phyloP scores from a whole-genome alignment of 2,113 vertebrate species.

The Mesitornis unicolor region DNA sequence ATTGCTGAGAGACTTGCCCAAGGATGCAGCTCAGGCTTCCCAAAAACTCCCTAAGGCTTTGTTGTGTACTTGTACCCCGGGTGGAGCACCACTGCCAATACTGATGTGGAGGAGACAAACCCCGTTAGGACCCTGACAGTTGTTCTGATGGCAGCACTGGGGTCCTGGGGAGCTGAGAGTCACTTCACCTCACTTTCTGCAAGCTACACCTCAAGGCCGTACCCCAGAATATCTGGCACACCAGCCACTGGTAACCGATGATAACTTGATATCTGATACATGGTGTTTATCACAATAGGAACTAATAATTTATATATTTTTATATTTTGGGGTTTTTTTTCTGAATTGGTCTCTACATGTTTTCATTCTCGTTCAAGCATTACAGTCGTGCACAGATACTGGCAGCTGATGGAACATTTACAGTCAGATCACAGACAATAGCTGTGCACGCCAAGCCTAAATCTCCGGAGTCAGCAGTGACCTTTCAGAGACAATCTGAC shows the following conservation, averaged over 20 bases:
- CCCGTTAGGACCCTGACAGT: too few species aligned
- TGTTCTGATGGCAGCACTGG: background rate
- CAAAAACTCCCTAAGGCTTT: background rate
- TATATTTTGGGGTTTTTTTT: background rate
- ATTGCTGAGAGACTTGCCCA: background rate
- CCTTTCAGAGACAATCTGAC: background rate
- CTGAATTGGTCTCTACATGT: background rate
- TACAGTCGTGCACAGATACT: accelerated
- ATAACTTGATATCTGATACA: background rate
- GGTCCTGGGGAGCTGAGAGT: too few species aligned
- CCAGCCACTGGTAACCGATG: background rate
- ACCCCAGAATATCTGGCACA: background rate
- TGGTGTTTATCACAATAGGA: background rate
- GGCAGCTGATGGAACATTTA: background rate
- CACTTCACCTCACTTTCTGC: background rate
- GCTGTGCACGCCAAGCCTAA: background rate
- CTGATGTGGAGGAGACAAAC: background rate
- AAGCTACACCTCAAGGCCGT: background rate
- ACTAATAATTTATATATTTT: background rate
- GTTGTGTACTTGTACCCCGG: background rate
- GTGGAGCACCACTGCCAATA: background rate
- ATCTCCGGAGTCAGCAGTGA: constrained; percentile 10
- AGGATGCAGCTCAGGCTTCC: background rate
- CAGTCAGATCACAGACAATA: background rate
- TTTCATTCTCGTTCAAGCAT: background rate